A percentile compares a stretch with the other conserved stretches of the same genome.
phyloP scores from a whole-genome alignment of 64 coral and sea anemone species.

The Orbicella faveolata region DNA sequence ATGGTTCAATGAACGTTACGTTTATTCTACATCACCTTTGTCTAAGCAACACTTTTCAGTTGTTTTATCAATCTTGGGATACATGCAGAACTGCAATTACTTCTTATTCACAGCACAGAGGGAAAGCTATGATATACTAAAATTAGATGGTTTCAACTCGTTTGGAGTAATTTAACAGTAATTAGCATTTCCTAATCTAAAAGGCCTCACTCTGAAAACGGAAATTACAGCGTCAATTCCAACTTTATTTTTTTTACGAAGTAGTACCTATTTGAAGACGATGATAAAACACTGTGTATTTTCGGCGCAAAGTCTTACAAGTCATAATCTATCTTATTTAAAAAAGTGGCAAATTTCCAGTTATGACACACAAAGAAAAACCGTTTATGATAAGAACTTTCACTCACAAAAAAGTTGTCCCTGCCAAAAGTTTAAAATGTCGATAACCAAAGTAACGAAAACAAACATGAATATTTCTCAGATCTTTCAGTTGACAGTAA shows the following conservation, averaged over 20 bases:
- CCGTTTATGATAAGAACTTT: background rate
- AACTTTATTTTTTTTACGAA: background rate
- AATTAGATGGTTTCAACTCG: too few species aligned
- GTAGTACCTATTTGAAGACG: background rate
- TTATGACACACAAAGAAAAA: background rate
- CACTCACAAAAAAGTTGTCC: background rate
- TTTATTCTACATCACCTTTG: too few species aligned
- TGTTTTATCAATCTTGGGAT: background rate
- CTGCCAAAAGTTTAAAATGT: slow-evolving; percentile 11
- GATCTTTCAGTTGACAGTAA: background rate
- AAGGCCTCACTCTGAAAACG: too few species aligned
- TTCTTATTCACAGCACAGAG: background rate
- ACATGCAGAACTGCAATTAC: background rate
- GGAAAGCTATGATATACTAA: background rate
- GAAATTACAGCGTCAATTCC: too few species aligned
- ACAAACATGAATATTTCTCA: background rate
- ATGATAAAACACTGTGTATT: too few species aligned
- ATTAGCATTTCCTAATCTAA: too few species aligned
- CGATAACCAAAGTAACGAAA: slow-evolving; percentile 12
- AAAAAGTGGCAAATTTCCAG: background rate
- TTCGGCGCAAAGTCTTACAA: too few species aligned
- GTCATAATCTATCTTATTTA: slow-evolving; percentile 8
- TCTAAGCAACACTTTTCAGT: background rate
- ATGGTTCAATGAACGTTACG: too few species aligned
- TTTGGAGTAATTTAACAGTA: too few species aligned